These are phyloP conservation scores for Tautogolabrus adspersus DNA, from an alignment of 2,113 vertebrate genomes.

Conservation along the genomic window DNA sequence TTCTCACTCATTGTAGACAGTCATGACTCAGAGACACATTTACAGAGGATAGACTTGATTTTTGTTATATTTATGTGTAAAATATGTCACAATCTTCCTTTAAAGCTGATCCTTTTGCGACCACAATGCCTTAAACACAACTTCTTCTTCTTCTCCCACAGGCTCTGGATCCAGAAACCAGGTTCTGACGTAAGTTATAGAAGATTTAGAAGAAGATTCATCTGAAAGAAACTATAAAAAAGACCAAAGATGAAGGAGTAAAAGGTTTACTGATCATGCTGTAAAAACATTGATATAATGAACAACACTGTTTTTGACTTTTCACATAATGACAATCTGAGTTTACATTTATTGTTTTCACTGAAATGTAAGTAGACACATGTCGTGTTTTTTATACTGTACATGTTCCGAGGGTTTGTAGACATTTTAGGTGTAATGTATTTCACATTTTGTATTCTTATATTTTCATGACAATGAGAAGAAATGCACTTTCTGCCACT, in stretches of 20 bases:
- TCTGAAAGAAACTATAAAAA: neutral
- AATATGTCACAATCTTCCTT: no score
- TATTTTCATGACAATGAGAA: constrained; percentile 44
- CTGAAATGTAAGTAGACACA: constrained; percentile 20
- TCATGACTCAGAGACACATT: no score
- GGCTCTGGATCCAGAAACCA: constrained; percentile 69
- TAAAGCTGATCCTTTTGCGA: no score
- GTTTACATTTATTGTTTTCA: constrained; percentile 22
- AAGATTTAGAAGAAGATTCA: neutral
- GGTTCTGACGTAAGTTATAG: constrained; percentile 54
- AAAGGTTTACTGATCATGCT: constrained; percentile 16
- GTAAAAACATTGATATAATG: neutral
- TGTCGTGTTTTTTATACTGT: constrained; percentile 63
- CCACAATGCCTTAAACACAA: no score
- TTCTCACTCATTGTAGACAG: no score
- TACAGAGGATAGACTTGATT: no score
- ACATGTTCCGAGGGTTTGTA: constrained; percentile 53
- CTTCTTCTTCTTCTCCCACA: constrained; percentile 37
- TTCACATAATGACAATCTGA: constrained; percentile 16
- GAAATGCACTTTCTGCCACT: constrained; percentile 25
- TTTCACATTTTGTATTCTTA: constrained; percentile 37
- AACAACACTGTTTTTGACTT: constrained; percentile 7
- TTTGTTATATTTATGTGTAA: no score
- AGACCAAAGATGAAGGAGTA: constrained; percentile 5
- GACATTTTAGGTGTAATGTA: constrained; percentile 38